Base-by-base conservation (phyloP, 2,113 vertebrate species). In the Grammomys dolichurus region DNA sequence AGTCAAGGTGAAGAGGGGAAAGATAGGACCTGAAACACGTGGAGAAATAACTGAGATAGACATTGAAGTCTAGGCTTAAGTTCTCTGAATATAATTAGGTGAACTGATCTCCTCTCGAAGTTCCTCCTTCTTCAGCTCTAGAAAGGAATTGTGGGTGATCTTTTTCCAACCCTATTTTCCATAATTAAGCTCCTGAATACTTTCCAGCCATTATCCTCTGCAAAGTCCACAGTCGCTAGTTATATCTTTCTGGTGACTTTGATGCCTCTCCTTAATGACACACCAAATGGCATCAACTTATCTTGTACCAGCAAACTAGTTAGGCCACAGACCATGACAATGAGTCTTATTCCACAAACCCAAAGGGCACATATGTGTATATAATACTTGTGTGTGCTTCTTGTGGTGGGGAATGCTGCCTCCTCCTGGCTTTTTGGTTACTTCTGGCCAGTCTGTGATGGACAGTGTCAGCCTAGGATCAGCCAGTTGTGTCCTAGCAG, bases 101-200 rank as follows among this genome's bases (percentile, higher is more conserved):
- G 24, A n/a, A 33, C 26, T 2, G 28, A 10, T 54, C 26, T 4
- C 16, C 56, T 80, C 28, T 20, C 70, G 28, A 14, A 17, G 17
- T 17, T 0, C 33, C 40, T 0, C 0, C 13, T 48, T 76, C 33
- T 26, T 11, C 9, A 84, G 77, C 2, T 48, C 0, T 43, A 63
- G 85, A 28, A 87, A 26, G 36, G 4, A 51, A 40, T 9, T 16
- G 24, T 4, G 46, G 54, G 2, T 43, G 3, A 36, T 33, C 46
- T 17, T 70, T 65, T 31, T 19, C 7, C 5, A 48, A 33, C 24
- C 13, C 43, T 19, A 8, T 13, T 63, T 93, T 17, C 43, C 11
- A 9, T 26, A 17, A 26, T 36, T 14, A 43, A 60, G 26, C 19
- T n/a, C 2, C 5, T 26, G 43, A 72, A 78, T 28, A 76, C 28